Evolutionary conservation across 2,888 invertebrate genomes (phyloP).

Genomic region (Acrocyrtus sp.): DNA sequence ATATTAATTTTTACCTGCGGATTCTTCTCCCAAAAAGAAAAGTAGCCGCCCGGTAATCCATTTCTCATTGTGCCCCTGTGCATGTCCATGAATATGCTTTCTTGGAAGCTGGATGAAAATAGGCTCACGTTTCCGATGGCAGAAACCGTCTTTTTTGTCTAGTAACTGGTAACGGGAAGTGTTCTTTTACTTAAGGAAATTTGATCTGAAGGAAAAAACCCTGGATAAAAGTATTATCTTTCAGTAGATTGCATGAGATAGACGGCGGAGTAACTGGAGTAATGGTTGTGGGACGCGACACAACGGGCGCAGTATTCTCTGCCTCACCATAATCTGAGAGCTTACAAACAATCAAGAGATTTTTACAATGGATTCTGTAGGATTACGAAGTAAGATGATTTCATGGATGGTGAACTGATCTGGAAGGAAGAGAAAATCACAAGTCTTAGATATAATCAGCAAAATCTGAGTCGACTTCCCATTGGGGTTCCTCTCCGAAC

Average conservation of each 20-base stretch:
- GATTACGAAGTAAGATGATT: conserved; percentile 51
- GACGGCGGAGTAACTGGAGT: neutral
- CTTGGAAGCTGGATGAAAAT: neutral
- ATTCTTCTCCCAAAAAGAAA: too few relatives aligned
- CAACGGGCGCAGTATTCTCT: neutral
- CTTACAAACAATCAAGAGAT: conserved; percentile 40
- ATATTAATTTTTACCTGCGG: too few relatives aligned
- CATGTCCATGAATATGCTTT: neutral
- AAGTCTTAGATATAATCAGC: too few relatives aligned
- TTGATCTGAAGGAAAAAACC: conserved; percentile 1
- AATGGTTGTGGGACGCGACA: neutral
- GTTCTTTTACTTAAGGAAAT: neutral
- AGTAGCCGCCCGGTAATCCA: too few relatives aligned
- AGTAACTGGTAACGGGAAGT: neutral
- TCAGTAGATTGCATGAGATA: conserved; percentile 1
- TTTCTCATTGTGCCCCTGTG: neutral
- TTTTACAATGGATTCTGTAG: conserved; percentile 50
- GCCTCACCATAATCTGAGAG: conserved; percentile 12
- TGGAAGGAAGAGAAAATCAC: conserved; percentile 53
- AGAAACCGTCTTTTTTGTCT: neutral
- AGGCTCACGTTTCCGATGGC: neutral
- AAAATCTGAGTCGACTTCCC: too few relatives aligned
- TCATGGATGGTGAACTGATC: conserved; percentile 56
- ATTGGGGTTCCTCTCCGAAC: conserved; percentile 46
- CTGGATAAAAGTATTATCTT: neutral